Evolutionary conservation across 1,140 invertebrate species (phyloP).

Genomic region (Lepidurus couesii): DNA sequence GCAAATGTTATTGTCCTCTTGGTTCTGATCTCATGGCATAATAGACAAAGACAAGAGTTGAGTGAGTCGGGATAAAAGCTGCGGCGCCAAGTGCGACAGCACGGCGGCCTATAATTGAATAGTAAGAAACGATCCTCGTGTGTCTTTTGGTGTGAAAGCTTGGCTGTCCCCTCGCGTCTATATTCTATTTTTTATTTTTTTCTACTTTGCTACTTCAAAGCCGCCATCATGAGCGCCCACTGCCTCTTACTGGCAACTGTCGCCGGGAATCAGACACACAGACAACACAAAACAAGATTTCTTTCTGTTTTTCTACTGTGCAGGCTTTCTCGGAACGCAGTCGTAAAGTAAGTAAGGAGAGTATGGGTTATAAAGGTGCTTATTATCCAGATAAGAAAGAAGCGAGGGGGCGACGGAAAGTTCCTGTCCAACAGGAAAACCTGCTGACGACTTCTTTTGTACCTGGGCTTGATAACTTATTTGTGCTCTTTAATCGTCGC

Average conservation of each 20-base stretch:
- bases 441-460: background rate
- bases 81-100: slow-evolving; percentile 7
- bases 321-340: background rate
- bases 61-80: slow-evolving; percentile 19
- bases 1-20: background rate
- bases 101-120: slow-evolving; percentile 10
- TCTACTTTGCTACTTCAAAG: background rate
- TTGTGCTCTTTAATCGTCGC: slow-evolving; percentile 4
- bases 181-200: background rate
- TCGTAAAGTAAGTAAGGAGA: background rate
- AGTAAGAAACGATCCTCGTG: slow-evolving; percentile 12
- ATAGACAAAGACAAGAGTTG: slow-evolving; percentile 3
- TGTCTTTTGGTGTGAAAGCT: background rate
- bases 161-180: background rate
- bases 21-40: slow-evolving; percentile 5
- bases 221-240: slow-evolving; percentile 8
- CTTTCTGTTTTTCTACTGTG: background rate
- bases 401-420: background rate
- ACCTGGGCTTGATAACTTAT: slow-evolving; percentile 4
- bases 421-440: background rate
- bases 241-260: slow-evolving; percentile 1
- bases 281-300: slow-evolving; percentile 1
- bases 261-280: background rate
- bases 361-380: background rate
- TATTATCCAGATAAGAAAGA: slow-evolving; percentile 22